Conservation (phyloP, 2,888 invertebrate genomes). For the Ptychoptera contaminata region DNA sequence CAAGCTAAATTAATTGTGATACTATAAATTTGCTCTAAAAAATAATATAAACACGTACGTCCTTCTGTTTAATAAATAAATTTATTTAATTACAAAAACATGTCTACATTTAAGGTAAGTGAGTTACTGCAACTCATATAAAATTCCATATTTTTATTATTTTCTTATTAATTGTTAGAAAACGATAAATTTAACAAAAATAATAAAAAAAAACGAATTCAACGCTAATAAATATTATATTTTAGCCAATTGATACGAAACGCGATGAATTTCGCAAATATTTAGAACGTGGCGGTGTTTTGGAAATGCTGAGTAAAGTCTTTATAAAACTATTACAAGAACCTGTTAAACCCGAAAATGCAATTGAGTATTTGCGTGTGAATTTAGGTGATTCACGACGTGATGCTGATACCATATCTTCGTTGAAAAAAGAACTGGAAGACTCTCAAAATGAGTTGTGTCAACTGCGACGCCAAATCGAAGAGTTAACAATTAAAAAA, state of each 20-base stretch:
- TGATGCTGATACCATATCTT: slow-evolving; percentile 21
- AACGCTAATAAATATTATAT: slow-evolving; percentile 1
- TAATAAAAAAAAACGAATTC: no score
- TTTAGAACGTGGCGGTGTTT: slow-evolving; percentile 26
- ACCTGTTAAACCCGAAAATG: slow-evolving; percentile 22
- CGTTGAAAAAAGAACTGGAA: slow-evolving; percentile 20
- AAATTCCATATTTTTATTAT: no score
- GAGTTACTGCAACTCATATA: no score
- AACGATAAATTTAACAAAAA: no score
- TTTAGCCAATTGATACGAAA: slow-evolving; percentile 28
- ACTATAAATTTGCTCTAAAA: no score
- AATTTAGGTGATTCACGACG: slow-evolving; percentile 23
- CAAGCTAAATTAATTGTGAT: no score
- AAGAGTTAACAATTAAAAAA: slow-evolving; percentile 3
- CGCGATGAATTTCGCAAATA: slow-evolving; percentile 30
- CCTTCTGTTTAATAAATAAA: no score
- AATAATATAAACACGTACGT: no score
- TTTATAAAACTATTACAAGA: slow-evolving; percentile 24
- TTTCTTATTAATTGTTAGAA: neutral
- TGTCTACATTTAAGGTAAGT: no score
- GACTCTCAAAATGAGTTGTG: slow-evolving; percentile 19
- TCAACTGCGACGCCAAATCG: slow-evolving; percentile 8
- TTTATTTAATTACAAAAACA: no score
- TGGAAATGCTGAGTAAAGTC: slow-evolving; percentile 26
- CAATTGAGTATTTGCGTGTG: slow-evolving; percentile 23